Evolutionary conservation across 2,888 invertebrate genomes (phyloP).

Genomic region (Coleophora deauratella): DNA sequence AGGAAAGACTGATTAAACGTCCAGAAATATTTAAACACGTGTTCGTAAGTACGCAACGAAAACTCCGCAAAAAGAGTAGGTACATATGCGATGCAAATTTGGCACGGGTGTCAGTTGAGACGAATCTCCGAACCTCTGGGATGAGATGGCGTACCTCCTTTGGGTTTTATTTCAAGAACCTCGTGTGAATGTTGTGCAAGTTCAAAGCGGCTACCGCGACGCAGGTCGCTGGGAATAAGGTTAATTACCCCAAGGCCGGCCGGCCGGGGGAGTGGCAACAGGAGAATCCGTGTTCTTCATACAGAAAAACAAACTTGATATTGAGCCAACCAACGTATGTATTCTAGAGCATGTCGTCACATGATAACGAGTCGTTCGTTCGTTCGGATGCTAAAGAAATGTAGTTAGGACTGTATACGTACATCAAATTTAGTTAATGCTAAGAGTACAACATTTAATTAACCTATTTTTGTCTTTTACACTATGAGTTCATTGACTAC

Average conservation of each 20-base stretch:
- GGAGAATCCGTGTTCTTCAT: slow-evolving; percentile 21
- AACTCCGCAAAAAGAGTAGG: slow-evolving; percentile 19
- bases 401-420: too few relatives aligned
- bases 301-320: slow-evolving; percentile 31
- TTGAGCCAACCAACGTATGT: slow-evolving; percentile 11
- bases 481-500: slow-evolving; percentile 28
- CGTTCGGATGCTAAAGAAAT: too few relatives aligned
- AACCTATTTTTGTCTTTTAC: slow-evolving; percentile 6
- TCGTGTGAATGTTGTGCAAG: slow-evolving; percentile 61
- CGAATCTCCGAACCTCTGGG: slow-evolving; percentile 19
- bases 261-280: slow-evolving; percentile 49
- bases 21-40: slow-evolving; percentile 39
- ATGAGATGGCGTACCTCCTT: slow-evolving; percentile 38
- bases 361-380: neutral
- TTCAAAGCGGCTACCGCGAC: slow-evolving; percentile 50
- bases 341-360: slow-evolving; percentile 2
- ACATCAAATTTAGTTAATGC: too few relatives aligned
- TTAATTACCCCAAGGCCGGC: slow-evolving; percentile 65
- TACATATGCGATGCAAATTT: slow-evolving; percentile 47
- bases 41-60: slow-evolving; percentile 16
- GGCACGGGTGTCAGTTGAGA: slow-evolving; percentile 34
- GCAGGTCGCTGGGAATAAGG: slow-evolving; percentile 50
- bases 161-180: slow-evolving; percentile 56
- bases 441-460: neutral
- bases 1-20: neutral